Evolutionary conservation across 2,113 vertebrate species (phyloP).

Genomic region (Pteruthius melanotis): DNA sequence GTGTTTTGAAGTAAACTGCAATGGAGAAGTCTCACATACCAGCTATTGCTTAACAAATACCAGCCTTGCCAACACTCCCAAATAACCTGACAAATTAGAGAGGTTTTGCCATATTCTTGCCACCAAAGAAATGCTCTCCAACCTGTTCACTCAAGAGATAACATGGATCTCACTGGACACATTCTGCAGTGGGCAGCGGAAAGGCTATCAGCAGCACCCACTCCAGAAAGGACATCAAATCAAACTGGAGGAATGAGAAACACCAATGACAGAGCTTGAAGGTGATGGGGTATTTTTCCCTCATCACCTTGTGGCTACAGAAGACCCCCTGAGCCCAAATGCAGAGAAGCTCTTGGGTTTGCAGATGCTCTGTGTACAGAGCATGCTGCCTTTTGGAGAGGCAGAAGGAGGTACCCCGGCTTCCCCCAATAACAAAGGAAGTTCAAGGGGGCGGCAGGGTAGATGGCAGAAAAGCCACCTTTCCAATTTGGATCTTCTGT

Average conservation of each 20-base stretch:
- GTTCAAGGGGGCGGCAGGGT: neutral
- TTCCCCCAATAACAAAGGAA: neutral
- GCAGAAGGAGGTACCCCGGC: neutral
- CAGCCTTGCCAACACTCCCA: neutral
- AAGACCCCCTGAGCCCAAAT: neutral
- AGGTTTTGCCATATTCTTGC: neutral
- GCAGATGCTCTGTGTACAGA: rapidly evolving
- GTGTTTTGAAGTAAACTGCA: neutral
- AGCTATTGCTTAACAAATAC: neutral
- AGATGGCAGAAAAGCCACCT: neutral
- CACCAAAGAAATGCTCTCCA: neutral
- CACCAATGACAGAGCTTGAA: neutral
- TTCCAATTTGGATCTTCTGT: neutral
- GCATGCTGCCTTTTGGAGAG: neutral
- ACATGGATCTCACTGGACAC: neutral
- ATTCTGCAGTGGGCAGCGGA: too few species aligned
- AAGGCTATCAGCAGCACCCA: neutral
- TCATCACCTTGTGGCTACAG: neutral
- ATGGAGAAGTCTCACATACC: neutral
- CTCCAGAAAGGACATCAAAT: neutral
- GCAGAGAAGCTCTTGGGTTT: rapidly evolving
- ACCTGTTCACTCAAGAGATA: neutral
- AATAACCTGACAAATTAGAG: neutral
- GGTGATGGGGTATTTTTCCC: neutral
- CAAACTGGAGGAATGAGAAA: neutral